phyloP scores from a whole-genome alignment of 2,113 vertebrate genomes.

The Caranx ignobilis region DNA sequence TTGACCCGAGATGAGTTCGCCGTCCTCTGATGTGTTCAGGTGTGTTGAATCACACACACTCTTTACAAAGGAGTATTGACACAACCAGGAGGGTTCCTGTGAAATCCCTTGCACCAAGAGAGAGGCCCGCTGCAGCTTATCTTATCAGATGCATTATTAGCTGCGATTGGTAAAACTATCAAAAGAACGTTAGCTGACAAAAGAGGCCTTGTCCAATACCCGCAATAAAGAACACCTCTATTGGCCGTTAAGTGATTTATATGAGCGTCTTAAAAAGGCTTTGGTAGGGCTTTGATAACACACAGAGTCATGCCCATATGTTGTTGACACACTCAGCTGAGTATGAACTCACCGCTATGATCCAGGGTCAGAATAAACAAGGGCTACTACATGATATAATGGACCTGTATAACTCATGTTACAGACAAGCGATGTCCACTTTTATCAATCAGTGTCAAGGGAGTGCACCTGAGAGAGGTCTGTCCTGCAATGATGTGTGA shows the following conservation, averaged over 20 bases:
- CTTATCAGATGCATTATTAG: constrained; percentile 87
- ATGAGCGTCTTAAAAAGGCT: constrained; percentile 66
- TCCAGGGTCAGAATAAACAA: constrained; percentile 57
- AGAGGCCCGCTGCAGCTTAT: constrained; percentile 77
- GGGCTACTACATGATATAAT: constrained; percentile 53
- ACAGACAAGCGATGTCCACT: constrained; percentile 48
- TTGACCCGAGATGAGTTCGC: constrained; percentile 69
- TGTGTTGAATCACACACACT: constrained; percentile 81
- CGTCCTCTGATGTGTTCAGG: constrained; percentile 79
- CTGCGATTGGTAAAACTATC: constrained; percentile 87
- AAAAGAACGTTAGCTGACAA: constrained; percentile 85
- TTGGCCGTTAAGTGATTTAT: constrained; percentile 79
- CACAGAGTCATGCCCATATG: constrained; percentile 60
- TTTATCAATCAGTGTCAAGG: constrained; percentile 38
- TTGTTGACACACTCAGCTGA: constrained; percentile 63
- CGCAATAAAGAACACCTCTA: constrained; percentile 73
- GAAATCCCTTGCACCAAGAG: constrained; percentile 66
- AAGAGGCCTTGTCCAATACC: constrained; percentile 64
- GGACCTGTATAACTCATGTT: constrained; percentile 58
- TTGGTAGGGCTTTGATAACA: constrained; percentile 72
- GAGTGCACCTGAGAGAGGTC: background rate
- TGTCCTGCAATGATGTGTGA: constrained; percentile 16
- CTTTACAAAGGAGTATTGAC: constrained; percentile 81
- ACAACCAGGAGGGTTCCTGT: constrained; percentile 64
- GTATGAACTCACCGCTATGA: constrained; percentile 49